A percentile compares a stretch with the other conserved stretches of the same genome.
Evolutionary conservation across 2,113 vertebrate species (phyloP).

Genomic region (Podilymbus podiceps): DNA sequence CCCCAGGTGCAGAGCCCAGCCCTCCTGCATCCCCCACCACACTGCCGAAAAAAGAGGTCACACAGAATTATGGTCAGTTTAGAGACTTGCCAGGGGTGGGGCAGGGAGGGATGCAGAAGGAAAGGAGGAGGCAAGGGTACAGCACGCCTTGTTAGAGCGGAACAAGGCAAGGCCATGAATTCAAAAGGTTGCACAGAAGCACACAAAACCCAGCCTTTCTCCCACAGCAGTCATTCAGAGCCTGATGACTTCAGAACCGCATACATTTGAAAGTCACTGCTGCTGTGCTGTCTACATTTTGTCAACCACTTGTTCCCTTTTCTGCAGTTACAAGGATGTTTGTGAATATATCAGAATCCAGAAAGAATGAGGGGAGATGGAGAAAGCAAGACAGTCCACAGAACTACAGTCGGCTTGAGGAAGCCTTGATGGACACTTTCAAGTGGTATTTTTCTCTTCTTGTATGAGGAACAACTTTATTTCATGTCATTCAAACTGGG

Average conservation of each 20-base stretch:
- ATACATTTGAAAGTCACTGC: neutral
- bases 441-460: neutral
- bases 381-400: neutral
- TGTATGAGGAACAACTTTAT: neutral
- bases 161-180: neutral
- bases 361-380: neutral
- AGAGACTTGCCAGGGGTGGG: neutral
- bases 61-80: neutral
- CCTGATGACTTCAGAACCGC: neutral
- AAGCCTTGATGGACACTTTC: neutral
- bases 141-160: neutral
- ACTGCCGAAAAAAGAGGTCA: neutral
- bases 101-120: neutral
- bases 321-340: neutral
- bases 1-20: neutral
- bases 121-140: neutral
- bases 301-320: neutral
- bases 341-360: neutral
- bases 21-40: neutral
- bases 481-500: neutral
- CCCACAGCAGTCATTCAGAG: neutral
- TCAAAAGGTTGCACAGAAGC: neutral
- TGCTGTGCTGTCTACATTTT: neutral
- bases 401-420: neutral
- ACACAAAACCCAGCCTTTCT: neutral